Conservation (phyloP, 2,113 vertebrate genomes). For the Poecile atricapillus region DNA sequence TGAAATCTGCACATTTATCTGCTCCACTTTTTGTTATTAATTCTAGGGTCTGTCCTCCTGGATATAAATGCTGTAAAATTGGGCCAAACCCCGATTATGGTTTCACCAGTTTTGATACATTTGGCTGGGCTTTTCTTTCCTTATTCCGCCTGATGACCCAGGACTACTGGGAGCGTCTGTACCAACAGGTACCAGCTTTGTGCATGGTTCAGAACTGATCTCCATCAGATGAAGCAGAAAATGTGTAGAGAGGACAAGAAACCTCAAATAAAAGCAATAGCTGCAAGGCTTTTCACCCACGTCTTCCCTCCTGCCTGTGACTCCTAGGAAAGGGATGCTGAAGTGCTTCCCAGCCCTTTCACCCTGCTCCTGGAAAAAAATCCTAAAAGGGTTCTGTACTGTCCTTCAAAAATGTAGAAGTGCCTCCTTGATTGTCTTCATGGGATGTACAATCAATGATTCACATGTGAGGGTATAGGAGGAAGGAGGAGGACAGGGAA, state of each 20-base stretch:
- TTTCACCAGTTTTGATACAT: conserved; percentile 95
- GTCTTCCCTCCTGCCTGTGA: background rate
- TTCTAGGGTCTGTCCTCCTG: conserved; percentile 81
- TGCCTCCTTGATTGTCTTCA: rapidly evolving
- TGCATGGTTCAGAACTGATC: background rate
- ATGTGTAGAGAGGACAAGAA: background rate
- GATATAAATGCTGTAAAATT: conserved; percentile 77
- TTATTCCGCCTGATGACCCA: conserved; percentile 95
- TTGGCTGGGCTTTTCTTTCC: conserved; percentile 92
- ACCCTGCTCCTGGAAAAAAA: background rate
- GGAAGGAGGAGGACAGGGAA: background rate
- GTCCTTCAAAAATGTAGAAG: background rate
- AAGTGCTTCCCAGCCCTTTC: background rate
- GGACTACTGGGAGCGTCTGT: conserved; percentile 95
- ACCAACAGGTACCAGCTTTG: conserved; percentile 85
- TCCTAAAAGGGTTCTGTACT: background rate
- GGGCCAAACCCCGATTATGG: conserved; percentile 86
- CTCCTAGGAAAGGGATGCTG: background rate
- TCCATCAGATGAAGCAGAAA: background rate
- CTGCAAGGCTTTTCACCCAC: rapidly evolving
- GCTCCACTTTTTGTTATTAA: background rate
- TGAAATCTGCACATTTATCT: background rate
- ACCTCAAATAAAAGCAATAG: background rate
- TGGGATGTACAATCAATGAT: rapidly evolving
- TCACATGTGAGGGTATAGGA: rapidly evolving